Percentiles rank a stretch among this genome's conserved stretches.
Conservation (phyloP, 2,797 vertebrate genomes). For the Scleropages formosus region DNA sequence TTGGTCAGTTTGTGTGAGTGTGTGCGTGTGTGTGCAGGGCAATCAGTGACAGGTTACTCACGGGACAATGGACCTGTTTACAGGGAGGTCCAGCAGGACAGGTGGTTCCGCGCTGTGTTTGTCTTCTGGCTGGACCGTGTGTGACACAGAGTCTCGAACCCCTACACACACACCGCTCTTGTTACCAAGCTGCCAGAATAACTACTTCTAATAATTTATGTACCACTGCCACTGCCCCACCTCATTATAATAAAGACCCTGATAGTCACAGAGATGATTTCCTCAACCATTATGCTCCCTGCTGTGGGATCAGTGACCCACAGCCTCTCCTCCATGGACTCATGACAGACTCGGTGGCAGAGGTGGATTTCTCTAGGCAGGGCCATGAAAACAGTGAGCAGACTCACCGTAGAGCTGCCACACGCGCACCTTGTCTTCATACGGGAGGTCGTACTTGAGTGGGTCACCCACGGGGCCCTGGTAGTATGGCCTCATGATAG, state of each 20-base stretch:
- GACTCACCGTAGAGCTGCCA: slow-evolving; percentile 93
- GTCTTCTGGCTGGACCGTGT: slow-evolving; percentile 72
- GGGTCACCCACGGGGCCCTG: slow-evolving; percentile 94
- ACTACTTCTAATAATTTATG: neutral
- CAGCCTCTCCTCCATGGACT: too few relatives aligned
- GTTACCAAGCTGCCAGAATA: too few relatives aligned
- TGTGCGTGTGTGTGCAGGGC: neutral
- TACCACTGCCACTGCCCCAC: too few relatives aligned
- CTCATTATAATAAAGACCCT: too few relatives aligned
- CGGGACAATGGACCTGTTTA: slow-evolving; percentile 78
- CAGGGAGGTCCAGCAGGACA: slow-evolving; percentile 79
- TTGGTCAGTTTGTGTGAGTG: neutral
- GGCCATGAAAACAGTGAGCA: too few relatives aligned
- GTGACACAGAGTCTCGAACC: slow-evolving; percentile 90
- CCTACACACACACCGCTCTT: slow-evolving; percentile 61
- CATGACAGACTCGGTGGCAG: too few relatives aligned
- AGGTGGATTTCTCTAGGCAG: too few relatives aligned
- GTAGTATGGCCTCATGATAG: slow-evolving; percentile 97
- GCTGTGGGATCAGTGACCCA: too few relatives aligned
- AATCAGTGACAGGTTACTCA: slow-evolving; percentile 61
- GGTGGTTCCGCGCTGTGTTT: slow-evolving; percentile 78
- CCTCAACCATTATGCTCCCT: too few relatives aligned
- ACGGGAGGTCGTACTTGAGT: slow-evolving; percentile 88
- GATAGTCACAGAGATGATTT: too few relatives aligned
- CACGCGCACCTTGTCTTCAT: slow-evolving; percentile 88